Base-by-base conservation (phyloP, 2,113 vertebrate species). In the Leiothrix lutea region DNA sequence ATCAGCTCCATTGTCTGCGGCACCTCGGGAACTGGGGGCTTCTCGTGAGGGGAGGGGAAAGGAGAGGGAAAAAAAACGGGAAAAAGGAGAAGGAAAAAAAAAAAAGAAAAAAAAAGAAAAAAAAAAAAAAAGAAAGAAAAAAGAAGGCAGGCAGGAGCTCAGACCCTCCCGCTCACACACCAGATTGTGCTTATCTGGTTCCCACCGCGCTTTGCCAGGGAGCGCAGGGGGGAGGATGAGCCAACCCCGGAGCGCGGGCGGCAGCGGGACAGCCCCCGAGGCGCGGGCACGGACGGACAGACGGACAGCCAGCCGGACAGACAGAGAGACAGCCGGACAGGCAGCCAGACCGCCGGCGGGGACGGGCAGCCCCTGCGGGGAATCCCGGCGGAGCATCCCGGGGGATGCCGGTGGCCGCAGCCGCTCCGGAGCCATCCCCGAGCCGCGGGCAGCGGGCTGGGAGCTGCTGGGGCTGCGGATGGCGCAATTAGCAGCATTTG, bases 1-100 rank as follows among this genome's bases (percentile, higher is more conserved):
- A 98, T 94, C 98, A 97, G 97, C 97, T 96, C 96, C 95, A 98
- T 98, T 98, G 98, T 98, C 97, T 97, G 95, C 91, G 62, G 96
- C 94, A 98, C 95, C 96, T 94, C 87, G 97, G 96, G 92, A 96
- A 51, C 97, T 78, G 96, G 95, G 94, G 96, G 96, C 96, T 94
- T 83, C 94, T 89, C 80, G 78, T 35, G 80, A 95, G 62, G 47
- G 94, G 82, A 60, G 81, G 62, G 60, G 26, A 67, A 40, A 25
- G 20, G 20, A 74, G 21, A 47, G 47, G 47, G 2, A 24, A 47
- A 13, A 12, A 10, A 35, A 47, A 54, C 31, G 16, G 8, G 9
- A 12, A 28, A 36, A 45, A 18, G 24, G 6, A 38, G 8, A 29
- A 23, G 13, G 2, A 2, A 8, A 38, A 12, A 58, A 51, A n/a